Conservation (phyloP, 1,140 invertebrate species). For the Coptotermes formosanus region DNA sequence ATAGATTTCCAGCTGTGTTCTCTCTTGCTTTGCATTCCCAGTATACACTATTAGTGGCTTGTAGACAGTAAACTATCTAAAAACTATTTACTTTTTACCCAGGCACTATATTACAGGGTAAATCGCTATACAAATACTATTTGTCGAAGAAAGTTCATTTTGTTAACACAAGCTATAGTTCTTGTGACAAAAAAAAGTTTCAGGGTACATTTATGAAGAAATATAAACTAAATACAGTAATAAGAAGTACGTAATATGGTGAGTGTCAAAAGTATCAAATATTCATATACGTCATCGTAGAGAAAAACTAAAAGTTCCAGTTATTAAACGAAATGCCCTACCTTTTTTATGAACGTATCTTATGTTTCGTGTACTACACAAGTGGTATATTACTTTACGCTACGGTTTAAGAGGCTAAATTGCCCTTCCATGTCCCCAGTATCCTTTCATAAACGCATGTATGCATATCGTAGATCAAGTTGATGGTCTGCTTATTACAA, state of each 20-base stretch:
- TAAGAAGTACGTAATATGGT: neutral
- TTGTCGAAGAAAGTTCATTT: neutral
- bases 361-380: neutral
- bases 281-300: neutral
- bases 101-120: constrained; percentile 13
- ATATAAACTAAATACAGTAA: constrained; percentile 4
- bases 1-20: neutral
- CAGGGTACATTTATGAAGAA: constrained; percentile 18
- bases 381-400: neutral
- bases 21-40: neutral
- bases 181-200: constrained; percentile 1
- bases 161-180: constrained; percentile 1
- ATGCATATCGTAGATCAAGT: neutral
- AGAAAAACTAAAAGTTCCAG: neutral
- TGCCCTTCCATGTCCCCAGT: neutral
- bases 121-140: constrained; percentile 11
- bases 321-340: neutral
- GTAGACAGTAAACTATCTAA: neutral
- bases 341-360: neutral
- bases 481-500: neutral
- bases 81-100: constrained; percentile 15
- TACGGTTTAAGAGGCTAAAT: neutral
- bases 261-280: neutral
- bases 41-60: neutral
- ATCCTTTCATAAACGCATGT: neutral